phyloP scores from a whole-genome alignment of 2,888 invertebrate genomes.

The Ypsolopha scabrella region DNA sequence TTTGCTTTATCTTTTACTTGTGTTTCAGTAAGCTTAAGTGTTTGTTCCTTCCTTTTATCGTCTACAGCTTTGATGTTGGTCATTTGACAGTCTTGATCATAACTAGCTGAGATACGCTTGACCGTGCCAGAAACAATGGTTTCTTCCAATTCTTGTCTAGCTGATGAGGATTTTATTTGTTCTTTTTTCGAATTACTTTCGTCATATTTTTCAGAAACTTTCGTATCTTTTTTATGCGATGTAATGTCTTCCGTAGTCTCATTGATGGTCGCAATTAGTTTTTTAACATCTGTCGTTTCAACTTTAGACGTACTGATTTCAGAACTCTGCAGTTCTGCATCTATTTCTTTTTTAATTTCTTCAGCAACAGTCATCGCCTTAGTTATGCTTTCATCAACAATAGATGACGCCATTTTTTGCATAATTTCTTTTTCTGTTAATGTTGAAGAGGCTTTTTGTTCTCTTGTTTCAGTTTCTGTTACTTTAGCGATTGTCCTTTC shows the following conservation, averaged over 20 bases:
- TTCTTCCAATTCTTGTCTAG: conserved; percentile 22
- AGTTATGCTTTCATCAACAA: conserved; percentile 46
- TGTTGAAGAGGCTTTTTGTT: too few species aligned
- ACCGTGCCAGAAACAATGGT: conserved; percentile 23
- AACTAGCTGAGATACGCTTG: conserved; percentile 18
- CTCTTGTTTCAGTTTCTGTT: too few species aligned
- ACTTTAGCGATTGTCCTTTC: too few species aligned
- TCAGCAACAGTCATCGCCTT: conserved; percentile 41
- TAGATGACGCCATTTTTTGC: conserved; percentile 35
- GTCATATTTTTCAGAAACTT: conserved; percentile 13
- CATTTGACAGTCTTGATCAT: conserved; percentile 13
- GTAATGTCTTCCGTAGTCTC: conserved; percentile 15
- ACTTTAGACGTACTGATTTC: background rate
- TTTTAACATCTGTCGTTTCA: conserved; percentile 9
- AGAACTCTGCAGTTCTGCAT: conserved; percentile 19
- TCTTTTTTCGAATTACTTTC: conserved; percentile 7
- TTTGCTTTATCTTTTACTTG: background rate
- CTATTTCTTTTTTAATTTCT: conserved; percentile 42
- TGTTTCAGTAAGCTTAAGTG: background rate
- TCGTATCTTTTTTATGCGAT: background rate
- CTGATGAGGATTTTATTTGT: background rate
- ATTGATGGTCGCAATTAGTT: conserved; percentile 14
- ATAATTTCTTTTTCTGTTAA: conserved; percentile 29
- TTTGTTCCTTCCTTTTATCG: conserved; percentile 2
- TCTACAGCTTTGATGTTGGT: conserved; percentile 1